Evolutionary conservation across 2,113 vertebrate species (phyloP), one percentile per base, ranked within the genome.

Genomic region (Toxotes chatareus): DNA sequence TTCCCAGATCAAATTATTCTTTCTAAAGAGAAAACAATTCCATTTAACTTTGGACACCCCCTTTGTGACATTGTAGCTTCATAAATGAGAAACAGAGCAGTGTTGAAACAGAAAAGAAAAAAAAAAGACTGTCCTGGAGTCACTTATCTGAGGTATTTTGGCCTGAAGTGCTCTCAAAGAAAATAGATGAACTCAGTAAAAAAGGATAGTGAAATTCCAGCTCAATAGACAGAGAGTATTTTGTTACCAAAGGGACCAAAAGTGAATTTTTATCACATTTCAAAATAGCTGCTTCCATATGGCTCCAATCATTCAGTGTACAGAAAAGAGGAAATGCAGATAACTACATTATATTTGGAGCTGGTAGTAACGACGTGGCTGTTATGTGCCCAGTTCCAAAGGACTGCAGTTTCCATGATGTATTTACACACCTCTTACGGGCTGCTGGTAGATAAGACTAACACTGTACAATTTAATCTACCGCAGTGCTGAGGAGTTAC

Each of bases 381-480:
- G 44, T 21, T 8, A 21, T 68, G 69, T 68, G 13, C 68, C 67
- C n/a, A 73, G 56, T 31, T 62, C 40, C 17, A 38, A 55, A 56
- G 16, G 40, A 49, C 6, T 71, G 8, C 3, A 49, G 16, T 78
- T 73, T 72, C 55, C 75, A 57, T 49, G 63, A 67, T 40, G 14
- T 5, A 16, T 77, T 57, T n/a, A 27, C 46, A 31, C 11, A 9
- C 59, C 1, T 44, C 7, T 16, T 27, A 49, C 40, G 4, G n/a
- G n/a, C 16, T 31, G 16, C 32, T 0, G 2, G 4, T 21, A 42
- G 69, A 66, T 42, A 21, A 68, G 64, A 69, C 64, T 21, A 36
- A 36, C 13, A 17, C 0, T 38, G 2, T 13, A 40, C 12, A 49
- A 19, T 40, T 8, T 1, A 0, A 32, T 73, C 32, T 44, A 40